Evolutionary conservation across 2,797 vertebrate genomes (phyloP).

Genomic region (Ispidina lecontei): DNA sequence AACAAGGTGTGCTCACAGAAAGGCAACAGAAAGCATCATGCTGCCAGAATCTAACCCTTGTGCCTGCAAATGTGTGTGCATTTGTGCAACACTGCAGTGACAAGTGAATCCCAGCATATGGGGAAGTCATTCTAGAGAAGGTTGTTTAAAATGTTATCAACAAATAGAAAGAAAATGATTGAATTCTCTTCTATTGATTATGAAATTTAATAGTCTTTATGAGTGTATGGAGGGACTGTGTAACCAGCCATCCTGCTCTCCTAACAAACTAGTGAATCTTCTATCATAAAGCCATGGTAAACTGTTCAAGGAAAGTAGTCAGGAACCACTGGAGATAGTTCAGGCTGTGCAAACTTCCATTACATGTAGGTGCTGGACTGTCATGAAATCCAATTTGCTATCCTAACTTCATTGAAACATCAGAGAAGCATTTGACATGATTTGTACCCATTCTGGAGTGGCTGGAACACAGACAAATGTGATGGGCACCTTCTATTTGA

Average conservation of each 20-base stretch:
- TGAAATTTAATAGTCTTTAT: background rate
- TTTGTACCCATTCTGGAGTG: background rate
- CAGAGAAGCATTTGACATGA: background rate
- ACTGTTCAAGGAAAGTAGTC: background rate
- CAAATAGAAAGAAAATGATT: background rate
- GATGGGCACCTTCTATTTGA: background rate
- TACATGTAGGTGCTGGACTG: background rate
- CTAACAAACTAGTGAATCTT: background rate
- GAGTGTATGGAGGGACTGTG: background rate
- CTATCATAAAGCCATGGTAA: background rate
- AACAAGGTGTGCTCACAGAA: background rate
- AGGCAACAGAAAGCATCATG: background rate
- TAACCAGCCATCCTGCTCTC: background rate
- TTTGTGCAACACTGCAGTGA: background rate
- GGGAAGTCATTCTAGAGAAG: background rate
- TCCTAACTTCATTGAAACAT: background rate
- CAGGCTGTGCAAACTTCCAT: slow-evolving; percentile 1
- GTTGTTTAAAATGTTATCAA: background rate
- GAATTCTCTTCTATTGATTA: background rate
- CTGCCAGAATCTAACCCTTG: background rate
- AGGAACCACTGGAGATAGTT: background rate
- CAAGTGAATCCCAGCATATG: background rate
- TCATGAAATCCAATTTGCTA: background rate
- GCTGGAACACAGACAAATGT: background rate
- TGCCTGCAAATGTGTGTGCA: background rate